Conservation (phyloP, 2,888 invertebrate genomes). For the Ophion ventricosus region DNA sequence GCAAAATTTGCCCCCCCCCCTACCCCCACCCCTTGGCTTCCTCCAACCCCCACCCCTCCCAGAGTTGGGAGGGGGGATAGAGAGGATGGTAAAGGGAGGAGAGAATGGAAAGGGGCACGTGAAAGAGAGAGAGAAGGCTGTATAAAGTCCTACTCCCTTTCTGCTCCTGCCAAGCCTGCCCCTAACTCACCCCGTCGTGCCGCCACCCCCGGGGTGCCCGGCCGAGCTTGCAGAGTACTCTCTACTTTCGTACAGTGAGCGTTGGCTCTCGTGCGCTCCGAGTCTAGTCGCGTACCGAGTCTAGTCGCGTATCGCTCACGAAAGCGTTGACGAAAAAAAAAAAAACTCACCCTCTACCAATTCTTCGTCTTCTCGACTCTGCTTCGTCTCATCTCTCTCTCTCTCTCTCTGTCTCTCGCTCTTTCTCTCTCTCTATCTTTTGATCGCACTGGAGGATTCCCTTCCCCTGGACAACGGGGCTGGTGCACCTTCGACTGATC, state of each 20-base stretch:
- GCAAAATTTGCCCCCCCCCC: constrained; percentile 26
- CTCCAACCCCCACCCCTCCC: constrained; percentile 31
- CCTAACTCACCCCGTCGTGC: constrained; percentile 58
- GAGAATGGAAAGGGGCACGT: background rate
- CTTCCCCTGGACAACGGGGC: no score
- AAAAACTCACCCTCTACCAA: background rate
- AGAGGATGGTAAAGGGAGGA: background rate
- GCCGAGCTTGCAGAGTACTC: constrained; percentile 72
- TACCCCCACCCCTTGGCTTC: constrained; percentile 19
- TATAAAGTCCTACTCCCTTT: constrained; percentile 58
- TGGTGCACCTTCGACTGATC: no score
- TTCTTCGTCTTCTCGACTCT: background rate
- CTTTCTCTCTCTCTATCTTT: no score
- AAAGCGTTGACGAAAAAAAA: background rate
- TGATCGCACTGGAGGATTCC: no score
- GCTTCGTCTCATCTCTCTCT: no score
- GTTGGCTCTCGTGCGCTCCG: constrained; percentile 41
- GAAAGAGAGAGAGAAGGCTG: background rate
- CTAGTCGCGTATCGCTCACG: background rate
- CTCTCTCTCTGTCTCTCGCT: no score
- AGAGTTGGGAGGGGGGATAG: background rate
- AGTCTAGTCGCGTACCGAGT: constrained; percentile 23
- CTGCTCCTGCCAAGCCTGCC: constrained; percentile 63
- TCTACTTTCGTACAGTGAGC: constrained; percentile 65
- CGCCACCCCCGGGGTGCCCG: constrained; percentile 71